phyloP scores from a whole-genome alignment of 2,797 vertebrate species.

The Rhabdomys pumilio region DNA sequence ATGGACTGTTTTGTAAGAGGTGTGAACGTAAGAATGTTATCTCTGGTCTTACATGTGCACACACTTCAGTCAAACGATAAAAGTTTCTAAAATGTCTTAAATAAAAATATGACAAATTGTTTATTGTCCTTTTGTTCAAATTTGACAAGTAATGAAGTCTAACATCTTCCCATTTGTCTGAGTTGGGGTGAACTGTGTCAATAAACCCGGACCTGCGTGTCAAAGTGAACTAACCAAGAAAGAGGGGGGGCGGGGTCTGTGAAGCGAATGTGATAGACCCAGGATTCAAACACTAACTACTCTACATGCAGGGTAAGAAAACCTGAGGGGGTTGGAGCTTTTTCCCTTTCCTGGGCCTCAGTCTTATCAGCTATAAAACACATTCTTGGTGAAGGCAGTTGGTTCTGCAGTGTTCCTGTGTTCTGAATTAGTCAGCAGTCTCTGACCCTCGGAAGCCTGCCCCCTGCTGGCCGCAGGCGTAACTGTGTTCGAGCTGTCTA shows the following conservation, averaged over 20 bases:
- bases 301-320: neutral
- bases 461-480: slow-evolving; percentile 10
- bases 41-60: neutral
- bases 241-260: neutral
- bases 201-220: neutral
- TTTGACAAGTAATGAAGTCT: slow-evolving; percentile 37
- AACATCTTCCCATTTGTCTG: neutral
- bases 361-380: neutral
- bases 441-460: neutral
- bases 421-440: neutral
- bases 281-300: neutral
- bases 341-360: neutral
- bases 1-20: slow-evolving; percentile 6
- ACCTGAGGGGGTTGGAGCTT: neutral
- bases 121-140: slow-evolving; percentile 56
- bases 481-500: neutral
- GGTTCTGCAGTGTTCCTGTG: neutral
- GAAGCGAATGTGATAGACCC: neutral
- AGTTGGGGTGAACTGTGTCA: neutral
- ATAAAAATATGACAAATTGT: neutral
- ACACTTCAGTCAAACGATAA: slow-evolving; percentile 20
- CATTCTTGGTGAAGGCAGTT: neutral
- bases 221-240: neutral
- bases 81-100: slow-evolving; percentile 24
- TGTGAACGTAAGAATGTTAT: neutral